phyloP scores from a whole-genome alignment of 2,113 vertebrate genomes.

The Tympanuchus pallidicinctus region DNA sequence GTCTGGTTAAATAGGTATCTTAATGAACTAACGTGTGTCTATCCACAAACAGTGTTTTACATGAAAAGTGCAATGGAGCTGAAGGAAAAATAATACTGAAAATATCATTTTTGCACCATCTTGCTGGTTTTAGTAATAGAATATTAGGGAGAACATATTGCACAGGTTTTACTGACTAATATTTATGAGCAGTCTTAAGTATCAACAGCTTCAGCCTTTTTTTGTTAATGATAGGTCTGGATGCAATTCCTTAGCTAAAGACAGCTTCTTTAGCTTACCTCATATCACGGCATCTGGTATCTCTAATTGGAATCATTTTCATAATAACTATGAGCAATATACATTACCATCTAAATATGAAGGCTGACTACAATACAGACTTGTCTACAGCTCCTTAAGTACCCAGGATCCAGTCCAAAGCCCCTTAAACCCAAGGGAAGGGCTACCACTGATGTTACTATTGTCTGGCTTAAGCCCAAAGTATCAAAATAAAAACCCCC shows the following conservation, averaged over 20 bases:
- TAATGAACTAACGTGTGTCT: neutral
- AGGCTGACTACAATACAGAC: constrained; percentile 50
- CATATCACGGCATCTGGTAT: constrained; percentile 62
- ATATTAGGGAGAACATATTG: neutral
- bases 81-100: neutral
- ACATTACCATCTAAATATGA: constrained; percentile 63
- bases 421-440: neutral
- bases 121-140: neutral
- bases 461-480: neutral
- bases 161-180: constrained; percentile 1
- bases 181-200: constrained; percentile 22
- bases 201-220: constrained; percentile 46
- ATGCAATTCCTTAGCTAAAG: constrained; percentile 40
- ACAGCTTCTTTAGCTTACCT: constrained; percentile 63
- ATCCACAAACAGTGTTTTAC: neutral
- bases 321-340: constrained; percentile 69
- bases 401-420: constrained; percentile 55
- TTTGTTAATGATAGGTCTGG: constrained; percentile 51
- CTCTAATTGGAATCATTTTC: constrained; percentile 73
- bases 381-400: constrained; percentile 40
- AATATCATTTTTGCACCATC: neutral
- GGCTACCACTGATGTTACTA: neutral
- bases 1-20: neutral
- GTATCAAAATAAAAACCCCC: neutral
- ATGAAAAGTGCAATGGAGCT: neutral